These are phyloP conservation scores for Heliconius himera DNA, from an alignment of 1,140 invertebrate genomes.

Conservation along the genomic window DNA sequence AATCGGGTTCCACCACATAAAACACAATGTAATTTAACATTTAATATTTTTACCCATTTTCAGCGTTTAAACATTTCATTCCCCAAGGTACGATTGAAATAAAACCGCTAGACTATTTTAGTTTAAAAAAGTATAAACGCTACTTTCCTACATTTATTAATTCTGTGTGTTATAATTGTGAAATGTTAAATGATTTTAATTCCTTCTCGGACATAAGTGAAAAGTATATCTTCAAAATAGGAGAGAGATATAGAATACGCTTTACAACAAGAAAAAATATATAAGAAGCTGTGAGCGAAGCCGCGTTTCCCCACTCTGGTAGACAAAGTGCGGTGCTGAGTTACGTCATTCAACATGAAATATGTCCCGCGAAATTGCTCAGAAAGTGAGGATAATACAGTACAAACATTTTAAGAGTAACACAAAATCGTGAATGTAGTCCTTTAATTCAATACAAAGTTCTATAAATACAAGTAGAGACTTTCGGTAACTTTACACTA, in stretches of 20 bases:
- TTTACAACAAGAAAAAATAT: too few relatives aligned
- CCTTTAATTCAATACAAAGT: background rate
- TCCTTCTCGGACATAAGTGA: too few relatives aligned
- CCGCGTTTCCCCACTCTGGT: too few relatives aligned
- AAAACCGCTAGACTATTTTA: background rate
- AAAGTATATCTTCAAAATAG: too few relatives aligned
- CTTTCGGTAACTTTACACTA: conserved; percentile 8
- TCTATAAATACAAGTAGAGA: background rate
- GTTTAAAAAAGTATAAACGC: background rate
- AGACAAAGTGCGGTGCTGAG: too few relatives aligned
- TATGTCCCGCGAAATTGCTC: too few relatives aligned
- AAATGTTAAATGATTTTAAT: too few relatives aligned
- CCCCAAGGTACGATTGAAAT: background rate
- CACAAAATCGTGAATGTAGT: background rate
- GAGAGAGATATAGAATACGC: too few relatives aligned
- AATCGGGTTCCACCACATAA: background rate
- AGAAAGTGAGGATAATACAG: background rate
- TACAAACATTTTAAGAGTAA: background rate
- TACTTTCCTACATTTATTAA: too few relatives aligned
- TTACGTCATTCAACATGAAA: too few relatives aligned
- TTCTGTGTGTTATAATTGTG: too few relatives aligned
- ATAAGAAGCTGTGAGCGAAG: too few relatives aligned
- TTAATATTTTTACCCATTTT: background rate
- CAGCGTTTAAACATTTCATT: background rate
- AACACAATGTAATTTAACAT: background rate